Evolutionary conservation across 1,140 invertebrate species (phyloP).

Genomic region (Hormaphis cornu): DNA sequence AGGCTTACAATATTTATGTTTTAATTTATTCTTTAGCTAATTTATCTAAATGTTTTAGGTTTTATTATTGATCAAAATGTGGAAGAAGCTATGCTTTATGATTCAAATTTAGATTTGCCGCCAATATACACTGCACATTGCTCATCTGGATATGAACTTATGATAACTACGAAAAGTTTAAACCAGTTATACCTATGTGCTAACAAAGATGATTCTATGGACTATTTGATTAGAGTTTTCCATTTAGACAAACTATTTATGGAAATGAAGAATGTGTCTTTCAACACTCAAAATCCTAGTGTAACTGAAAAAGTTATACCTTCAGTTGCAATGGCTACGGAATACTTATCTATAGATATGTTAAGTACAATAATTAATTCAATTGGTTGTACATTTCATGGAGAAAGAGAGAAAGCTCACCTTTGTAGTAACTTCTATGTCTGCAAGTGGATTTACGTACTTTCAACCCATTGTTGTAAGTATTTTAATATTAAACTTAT

Average conservation of each 20-base stretch:
- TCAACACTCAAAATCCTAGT: not conserved
- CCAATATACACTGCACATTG: slow-evolving; percentile 10
- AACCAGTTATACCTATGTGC: not conserved
- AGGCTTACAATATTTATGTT: not conserved
- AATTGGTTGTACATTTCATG: slow-evolving; percentile 14
- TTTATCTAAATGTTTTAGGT: not conserved
- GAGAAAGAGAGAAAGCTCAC: not conserved
- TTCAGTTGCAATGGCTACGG: slow-evolving; percentile 11
- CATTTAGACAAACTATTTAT: slow-evolving; percentile 23
- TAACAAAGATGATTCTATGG: not conserved
- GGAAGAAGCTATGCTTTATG: not conserved
- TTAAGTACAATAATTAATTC: not conserved
- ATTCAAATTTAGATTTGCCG: not conserved
- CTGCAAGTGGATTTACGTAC: slow-evolving; percentile 9
- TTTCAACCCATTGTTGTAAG: slow-evolving; percentile 9
- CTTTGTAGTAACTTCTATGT: slow-evolving; percentile 8
- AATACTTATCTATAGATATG: slow-evolving; percentile 4
- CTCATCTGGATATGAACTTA: not conserved
- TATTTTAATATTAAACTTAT: slow-evolving; percentile 2
- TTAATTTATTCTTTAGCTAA: not conserved
- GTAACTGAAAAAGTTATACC: not conserved
- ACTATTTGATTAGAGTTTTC: not conserved
- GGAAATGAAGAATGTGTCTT: not conserved
- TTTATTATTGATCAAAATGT: slow-evolving; percentile 4
- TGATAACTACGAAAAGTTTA: not conserved